Conservation (phyloP, 2,888 invertebrate species). For the Agrotis ipsilon region DNA sequence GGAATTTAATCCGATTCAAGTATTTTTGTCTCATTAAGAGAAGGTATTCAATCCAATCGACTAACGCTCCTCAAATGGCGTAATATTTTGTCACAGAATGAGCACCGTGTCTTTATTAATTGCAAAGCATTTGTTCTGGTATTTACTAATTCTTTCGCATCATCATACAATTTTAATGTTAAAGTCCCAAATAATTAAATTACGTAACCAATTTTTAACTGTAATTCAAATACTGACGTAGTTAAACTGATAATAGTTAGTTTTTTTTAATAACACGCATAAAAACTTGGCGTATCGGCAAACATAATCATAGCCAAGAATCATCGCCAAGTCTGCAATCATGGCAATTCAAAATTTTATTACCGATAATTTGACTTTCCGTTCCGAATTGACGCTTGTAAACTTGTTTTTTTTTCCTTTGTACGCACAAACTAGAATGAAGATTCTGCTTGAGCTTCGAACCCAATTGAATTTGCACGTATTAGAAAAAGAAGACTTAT, state of each 20-base stretch:
- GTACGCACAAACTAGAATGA: conserved; percentile 49
- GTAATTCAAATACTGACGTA: conserved; percentile 33
- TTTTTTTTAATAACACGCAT: conserved; percentile 20
- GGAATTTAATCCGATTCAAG: background rate
- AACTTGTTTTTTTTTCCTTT: conserved; percentile 61
- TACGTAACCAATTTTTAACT: conserved; percentile 38
- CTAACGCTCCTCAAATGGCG: conserved; percentile 4
- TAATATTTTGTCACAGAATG: conserved; percentile 18
- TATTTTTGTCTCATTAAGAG: background rate
- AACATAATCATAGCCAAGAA: conserved; percentile 62
- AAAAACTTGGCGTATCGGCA: conserved; percentile 60
- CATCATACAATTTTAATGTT: conserved; percentile 18
- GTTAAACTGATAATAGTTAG: conserved; percentile 51
- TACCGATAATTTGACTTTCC: conserved; percentile 72
- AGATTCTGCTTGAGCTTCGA: conserved; percentile 40
- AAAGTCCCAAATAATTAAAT: conserved; percentile 20
- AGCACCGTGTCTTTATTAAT: conserved; percentile 27
- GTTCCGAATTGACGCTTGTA: conserved; percentile 67
- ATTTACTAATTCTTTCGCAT: conserved; percentile 42
- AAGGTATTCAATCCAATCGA: background rate
- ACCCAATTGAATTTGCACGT: conserved; percentile 31
- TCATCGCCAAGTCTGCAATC: conserved; percentile 64
- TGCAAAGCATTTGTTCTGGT: conserved; percentile 36
- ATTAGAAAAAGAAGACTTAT: conserved; percentile 32
- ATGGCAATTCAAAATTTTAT: conserved; percentile 71